Evolutionary conservation across 2,888 invertebrate genomes (phyloP), one percentile per base, ranked within the genome.

Genomic region (Ceriagrion tenellum): DNA sequence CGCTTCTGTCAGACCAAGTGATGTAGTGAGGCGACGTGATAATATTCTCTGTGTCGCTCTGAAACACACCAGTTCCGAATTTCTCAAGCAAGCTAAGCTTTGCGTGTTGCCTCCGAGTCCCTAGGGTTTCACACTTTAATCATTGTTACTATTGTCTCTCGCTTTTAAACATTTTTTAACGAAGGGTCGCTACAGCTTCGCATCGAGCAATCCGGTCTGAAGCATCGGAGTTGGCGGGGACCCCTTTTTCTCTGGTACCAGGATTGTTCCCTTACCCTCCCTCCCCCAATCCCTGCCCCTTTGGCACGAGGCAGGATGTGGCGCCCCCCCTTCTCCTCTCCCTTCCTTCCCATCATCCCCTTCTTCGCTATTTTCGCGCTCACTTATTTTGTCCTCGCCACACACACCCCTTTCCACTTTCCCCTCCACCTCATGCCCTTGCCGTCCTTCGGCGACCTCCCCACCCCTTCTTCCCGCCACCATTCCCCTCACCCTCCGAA

Each of bases 381-480:
- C 47, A 20, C 55, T 55, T 55, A 47, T 55, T 89, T 89, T 89
- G 55, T n/a, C 47, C 89, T 88, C 40, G 23, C 81, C 88, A 47
- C 88, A 2, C 23, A 20, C 40, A 18, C 88, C 88, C n/a, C n/a
- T n/a, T n/a, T 40, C 47, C 47, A 12, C 88, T 47, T 47, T 35
- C 90, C 40, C 90, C 47, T 26, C 90, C 95, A 23, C 47, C 47
- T 47, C 47, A 47, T 47, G 47, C 47, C 59, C 90, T 56, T 59
- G 95, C 90, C 59, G 56, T 55, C 63, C 95, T 95, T 90, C 55
- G 59, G 26, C 40, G 63, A 88, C 55, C 47, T 95, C 63, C 88
- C 40, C 59, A 59, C 35, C 23, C 56, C 55, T 47, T 69, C 26
- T 47, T 88, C 88, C 16, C 47, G 23, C 0, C 63, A 47, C 47